Conservation (phyloP, 2,888 invertebrate genomes). For the Microctonus aethiopoides region DNA sequence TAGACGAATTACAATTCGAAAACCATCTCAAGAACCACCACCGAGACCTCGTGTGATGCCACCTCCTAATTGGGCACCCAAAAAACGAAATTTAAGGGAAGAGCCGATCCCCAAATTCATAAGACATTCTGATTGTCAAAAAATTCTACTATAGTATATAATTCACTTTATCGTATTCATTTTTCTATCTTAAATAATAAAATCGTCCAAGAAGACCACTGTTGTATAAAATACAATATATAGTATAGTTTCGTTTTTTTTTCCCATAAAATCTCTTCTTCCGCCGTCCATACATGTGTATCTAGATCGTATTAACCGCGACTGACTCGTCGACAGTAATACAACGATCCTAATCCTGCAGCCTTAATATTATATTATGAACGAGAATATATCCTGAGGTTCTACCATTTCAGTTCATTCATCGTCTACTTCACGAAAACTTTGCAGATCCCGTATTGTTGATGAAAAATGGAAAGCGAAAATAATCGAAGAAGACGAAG, state of each 20-base stretch:
- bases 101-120: conserved; percentile 53
- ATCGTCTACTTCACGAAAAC: conserved; percentile 47
- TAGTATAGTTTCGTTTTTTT: conserved; percentile 17
- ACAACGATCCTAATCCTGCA: conserved; percentile 46
- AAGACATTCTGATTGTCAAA: conserved; percentile 37
- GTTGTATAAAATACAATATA: background rate
- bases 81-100: conserved; percentile 48
- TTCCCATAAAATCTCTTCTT: conserved; percentile 59
- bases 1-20: conserved; percentile 30
- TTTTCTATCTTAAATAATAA: background rate
- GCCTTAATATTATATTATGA: conserved; percentile 8
- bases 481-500: conserved; percentile 26
- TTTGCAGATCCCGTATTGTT: conserved; percentile 36
- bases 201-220: background rate
- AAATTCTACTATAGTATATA: background rate
- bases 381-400: conserved; percentile 9
- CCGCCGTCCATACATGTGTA: conserved; percentile 41
- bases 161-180: background rate
- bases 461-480: conserved; percentile 28
- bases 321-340: conserved; percentile 36
- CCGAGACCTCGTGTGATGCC: conserved; percentile 49
- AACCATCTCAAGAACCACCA: conserved; percentile 29
- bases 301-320: conserved; percentile 55
- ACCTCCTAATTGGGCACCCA: conserved; percentile 49
- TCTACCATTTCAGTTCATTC: conserved; percentile 41